phyloP scores from a whole-genome alignment of 2,888 invertebrate genomes.

The Drosophila picticornis region DNA sequence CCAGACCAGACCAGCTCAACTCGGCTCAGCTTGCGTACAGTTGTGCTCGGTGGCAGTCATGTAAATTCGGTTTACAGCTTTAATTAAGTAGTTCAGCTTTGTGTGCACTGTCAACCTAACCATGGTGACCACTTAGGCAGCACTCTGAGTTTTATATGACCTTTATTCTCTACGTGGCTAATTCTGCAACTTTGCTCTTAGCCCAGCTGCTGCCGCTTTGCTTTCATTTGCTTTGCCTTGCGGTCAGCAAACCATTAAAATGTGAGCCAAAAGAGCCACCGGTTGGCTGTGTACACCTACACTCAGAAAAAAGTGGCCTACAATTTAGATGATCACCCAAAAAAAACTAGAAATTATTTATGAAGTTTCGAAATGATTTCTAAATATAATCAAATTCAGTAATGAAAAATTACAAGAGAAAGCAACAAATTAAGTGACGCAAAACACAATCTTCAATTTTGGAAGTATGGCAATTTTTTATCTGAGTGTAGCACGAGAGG shows the following conservation, averaged over 20 bases:
- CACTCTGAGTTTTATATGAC: slow-evolving; percentile 50
- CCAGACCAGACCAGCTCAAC: neutral
- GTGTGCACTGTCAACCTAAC: neutral
- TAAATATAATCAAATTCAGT: no score
- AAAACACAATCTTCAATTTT: neutral
- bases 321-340: no score
- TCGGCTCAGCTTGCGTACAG: slow-evolving; percentile 33
- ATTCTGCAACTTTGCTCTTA: slow-evolving; percentile 3
- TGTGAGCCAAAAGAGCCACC: slow-evolving; percentile 13
- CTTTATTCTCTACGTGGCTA: slow-evolving; percentile 43
- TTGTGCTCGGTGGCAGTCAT: slow-evolving; percentile 18
- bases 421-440: neutral
- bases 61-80: slow-evolving; percentile 16
- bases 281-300: slow-evolving; percentile 23
- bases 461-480: neutral
- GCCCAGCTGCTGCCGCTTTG: neutral
- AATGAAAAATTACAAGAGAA: neutral
- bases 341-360: neutral
- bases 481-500: neutral
- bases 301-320: neutral
- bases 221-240: neutral
- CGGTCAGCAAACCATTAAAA: slow-evolving; percentile 21
- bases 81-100: slow-evolving; percentile 21
- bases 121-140: slow-evolving; percentile 22
- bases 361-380: neutral